These are phyloP conservation scores for Amphimallon solstitiale DNA, from an alignment of 2,888 invertebrate species.

Conservation along the genomic window DNA sequence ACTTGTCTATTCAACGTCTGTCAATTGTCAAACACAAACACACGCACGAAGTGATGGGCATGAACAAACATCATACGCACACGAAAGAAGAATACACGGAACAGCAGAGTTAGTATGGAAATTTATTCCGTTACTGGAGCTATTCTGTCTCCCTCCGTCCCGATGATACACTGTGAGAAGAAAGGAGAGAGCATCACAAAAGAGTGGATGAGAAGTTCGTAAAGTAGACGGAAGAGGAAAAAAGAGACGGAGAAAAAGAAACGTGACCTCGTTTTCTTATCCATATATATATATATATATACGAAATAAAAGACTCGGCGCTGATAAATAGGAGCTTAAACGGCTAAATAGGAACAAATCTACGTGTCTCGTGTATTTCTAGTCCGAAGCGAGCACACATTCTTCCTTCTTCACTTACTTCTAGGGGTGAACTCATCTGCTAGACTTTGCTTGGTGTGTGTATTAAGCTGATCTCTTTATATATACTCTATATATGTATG, in stretches of 20 bases:
- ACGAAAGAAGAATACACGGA: not conserved
- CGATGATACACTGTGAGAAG: not conserved
- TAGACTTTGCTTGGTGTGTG: no score
- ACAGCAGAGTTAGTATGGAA: slow-evolving; percentile 22
- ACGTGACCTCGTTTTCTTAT: slow-evolving; percentile 2
- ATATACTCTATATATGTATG: no score
- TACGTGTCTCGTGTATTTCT: slow-evolving; percentile 2
- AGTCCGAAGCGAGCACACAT: no score
- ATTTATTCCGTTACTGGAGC: slow-evolving; percentile 26
- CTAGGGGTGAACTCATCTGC: no score
- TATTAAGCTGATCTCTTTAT: no score
- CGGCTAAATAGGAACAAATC: slow-evolving; percentile 21
- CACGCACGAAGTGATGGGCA: not conserved
- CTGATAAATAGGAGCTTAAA: slow-evolving; percentile 16
- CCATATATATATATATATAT: not conserved
- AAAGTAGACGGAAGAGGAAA: no score
- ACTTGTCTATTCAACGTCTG: slow-evolving; percentile 36
- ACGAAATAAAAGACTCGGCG: not conserved
- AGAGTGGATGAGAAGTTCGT: no score
- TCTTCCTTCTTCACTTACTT: no score
- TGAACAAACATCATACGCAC: not conserved
- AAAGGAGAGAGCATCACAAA: no score
- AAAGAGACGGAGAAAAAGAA: not conserved
- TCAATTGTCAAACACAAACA: slow-evolving; percentile 34
- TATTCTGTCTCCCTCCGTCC: not conserved